Base-by-base conservation (phyloP, 2,113 vertebrate species). In the Malurus cyaneus region DNA sequence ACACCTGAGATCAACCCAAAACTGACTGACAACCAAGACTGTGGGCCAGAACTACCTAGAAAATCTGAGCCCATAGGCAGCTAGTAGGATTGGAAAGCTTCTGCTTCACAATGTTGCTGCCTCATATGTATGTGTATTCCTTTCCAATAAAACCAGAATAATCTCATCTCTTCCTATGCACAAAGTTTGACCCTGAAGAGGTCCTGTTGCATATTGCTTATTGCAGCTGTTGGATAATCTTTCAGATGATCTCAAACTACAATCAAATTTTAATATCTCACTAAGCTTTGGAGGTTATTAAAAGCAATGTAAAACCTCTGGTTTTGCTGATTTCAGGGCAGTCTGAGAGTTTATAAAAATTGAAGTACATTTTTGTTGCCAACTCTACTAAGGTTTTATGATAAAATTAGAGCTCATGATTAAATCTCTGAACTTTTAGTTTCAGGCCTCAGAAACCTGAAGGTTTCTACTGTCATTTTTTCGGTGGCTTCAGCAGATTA, bases 161-260 rank as follows among this genome's bases (percentile, higher is more conserved):
- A 86, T 57, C 80, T 80, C 60, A 28, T 69, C 36, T 83, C 59
- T 86, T 83, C 41, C 39, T 64, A 18, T 10, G 34, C 25, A 32
- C 41, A 46, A 28, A 64, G 24, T 60, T 14, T 86, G 72, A 92
- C 52, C 88, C 18, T 70, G 29, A 71, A 84, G 44, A 78, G 13
- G 31, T 87, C 17, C 41, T 72, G 57, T 52, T 91, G 41, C 20
- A 13, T 93, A 46, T 49, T 74, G 26, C 65, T 73, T 71, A 67
- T 88, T 92, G 80, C 77, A 86, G 83, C 56, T 89, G 72, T 74
- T 92, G 83, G 70, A 61, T 84, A 89, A 81, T 87, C 56, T 89
- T 93, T 73, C 77, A 86, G 67, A 60, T 52, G 3, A 86, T 81
- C 83, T 26, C 81, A 89, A 95, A 91, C 71, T 78, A 31, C 57